Evolutionary conservation across 1,140 invertebrate species (phyloP).

Genomic region (Camponotus pennsylvanicus): DNA sequence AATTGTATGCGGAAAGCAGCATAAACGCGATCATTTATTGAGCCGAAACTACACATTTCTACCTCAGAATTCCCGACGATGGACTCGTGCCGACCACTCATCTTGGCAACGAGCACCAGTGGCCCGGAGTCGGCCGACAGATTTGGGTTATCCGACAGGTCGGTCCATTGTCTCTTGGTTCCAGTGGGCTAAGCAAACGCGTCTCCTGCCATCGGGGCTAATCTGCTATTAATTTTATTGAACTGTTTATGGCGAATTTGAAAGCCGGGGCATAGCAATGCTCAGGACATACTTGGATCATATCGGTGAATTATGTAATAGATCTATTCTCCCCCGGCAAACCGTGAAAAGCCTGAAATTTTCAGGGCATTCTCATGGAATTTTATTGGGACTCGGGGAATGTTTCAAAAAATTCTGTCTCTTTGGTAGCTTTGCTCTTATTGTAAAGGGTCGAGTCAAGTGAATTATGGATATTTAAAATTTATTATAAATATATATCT

Average conservation of each 20-base stretch:
- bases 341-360: too few species aligned
- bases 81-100: constrained; percentile 53
- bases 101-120: constrained; percentile 55
- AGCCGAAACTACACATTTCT: constrained; percentile 31
- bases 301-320: too few species aligned
- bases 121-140: constrained; percentile 48
- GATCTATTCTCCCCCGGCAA: too few species aligned
- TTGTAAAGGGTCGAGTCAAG: too few species aligned
- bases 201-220: constrained; percentile 12
- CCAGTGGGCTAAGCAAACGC: constrained; percentile 41
- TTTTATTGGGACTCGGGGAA: too few species aligned
- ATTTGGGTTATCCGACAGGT: constrained; percentile 65
- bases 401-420: too few species aligned
- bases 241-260: constrained; percentile 14
- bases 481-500: too few species aligned
- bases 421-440: too few species aligned
- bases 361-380: too few species aligned
- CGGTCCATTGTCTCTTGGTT: constrained; percentile 52
- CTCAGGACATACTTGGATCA: neutral
- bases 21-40: constrained; percentile 49
- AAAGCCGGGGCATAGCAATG: neutral
- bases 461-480: too few species aligned
- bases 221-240: constrained; percentile 53
- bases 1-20: constrained; percentile 48
- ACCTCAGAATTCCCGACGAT: constrained; percentile 45